Conservation (phyloP, 2,113 vertebrate genomes). For the Regulus satrapa region DNA sequence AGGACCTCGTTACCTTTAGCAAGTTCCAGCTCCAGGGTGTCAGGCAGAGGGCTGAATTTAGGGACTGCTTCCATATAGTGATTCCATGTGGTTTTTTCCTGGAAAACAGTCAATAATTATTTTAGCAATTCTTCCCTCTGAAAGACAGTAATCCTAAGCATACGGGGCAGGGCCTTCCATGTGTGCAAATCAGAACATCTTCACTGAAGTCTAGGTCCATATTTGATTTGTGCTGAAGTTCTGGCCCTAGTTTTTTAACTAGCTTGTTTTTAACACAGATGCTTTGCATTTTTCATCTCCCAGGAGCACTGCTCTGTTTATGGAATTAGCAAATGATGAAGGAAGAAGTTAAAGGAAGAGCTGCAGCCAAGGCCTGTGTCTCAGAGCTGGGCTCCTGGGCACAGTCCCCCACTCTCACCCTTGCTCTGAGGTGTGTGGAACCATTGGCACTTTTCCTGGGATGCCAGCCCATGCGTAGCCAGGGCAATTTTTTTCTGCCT, state of each 20-base stretch:
- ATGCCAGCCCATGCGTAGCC: neutral
- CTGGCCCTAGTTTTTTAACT: neutral
- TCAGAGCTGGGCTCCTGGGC: neutral
- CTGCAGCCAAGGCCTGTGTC: neutral
- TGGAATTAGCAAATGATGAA: neutral
- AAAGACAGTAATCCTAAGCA: neutral
- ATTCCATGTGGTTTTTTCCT: neutral
- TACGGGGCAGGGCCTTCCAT: neutral
- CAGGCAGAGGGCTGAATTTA: neutral
- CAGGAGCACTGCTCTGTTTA: neutral
- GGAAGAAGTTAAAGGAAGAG: neutral
- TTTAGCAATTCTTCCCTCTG: neutral
- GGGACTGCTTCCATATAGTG: neutral
- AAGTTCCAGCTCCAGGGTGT: neutral
- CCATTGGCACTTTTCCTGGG: neutral
- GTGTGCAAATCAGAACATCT: neutral
- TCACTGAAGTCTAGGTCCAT: neutral
- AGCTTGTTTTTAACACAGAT: neutral
- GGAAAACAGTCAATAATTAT: neutral
- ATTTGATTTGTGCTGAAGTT: neutral
- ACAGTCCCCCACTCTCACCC: rapidly evolving
- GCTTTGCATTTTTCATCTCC: neutral
- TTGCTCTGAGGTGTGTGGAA: rapidly evolving
- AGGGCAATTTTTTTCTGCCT: neutral
- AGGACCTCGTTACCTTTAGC: neutral